Base-by-base conservation (phyloP, 1,140 invertebrate species). In the Drosophila sp. region DNA sequence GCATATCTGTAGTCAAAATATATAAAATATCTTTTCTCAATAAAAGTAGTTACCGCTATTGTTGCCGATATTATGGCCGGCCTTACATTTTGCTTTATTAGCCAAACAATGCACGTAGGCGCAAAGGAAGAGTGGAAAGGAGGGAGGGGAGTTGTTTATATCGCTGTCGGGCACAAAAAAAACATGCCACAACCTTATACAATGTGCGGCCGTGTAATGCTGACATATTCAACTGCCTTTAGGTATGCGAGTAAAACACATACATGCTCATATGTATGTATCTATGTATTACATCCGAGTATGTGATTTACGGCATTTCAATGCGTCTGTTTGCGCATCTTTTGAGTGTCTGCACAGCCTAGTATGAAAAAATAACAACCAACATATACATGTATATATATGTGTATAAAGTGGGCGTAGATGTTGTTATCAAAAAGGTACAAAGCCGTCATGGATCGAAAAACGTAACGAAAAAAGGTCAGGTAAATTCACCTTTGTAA, bases 51-150 rank as follows among this genome's bases (percentile, higher is more conserved):
- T 74, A 73, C 34, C 48, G 65, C 48, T 21, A 56, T 70, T 53
- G 54, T 59, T 25, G 25, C 9, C 2, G 36, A 27, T 62, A 21
- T 53, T 46, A 48, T 48, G 61, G 46, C 43, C 29, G 46, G 25
- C 46, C 38, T 65, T 62, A 25, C 14, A 57, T 64, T 77, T 75
- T 76, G 63, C 75, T 86, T 86, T 86, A 87, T 86, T 86, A 87
- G 62, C 74, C 78, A 86, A 56, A 87, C 82, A 87, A 86, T 87
- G 82, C 82, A 86, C 82, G 82, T 86, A 76, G 82, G 64, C 73
- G 72, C 4, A 43, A n/a, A n/a, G 14, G 14, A 16, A 21, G 16
- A 7, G 45, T 43, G 57, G 70, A 45, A 81, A n/a, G n/a, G n/a
- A n/a, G n/a, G n/a, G n/a, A n/a, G n/a, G n/a, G n/a, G n/a, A n/a